Evolutionary conservation across 2,113 vertebrate genomes (phyloP), one percentile per base, ranked within the genome.

Genomic region (Synodontis membranacea): DNA sequence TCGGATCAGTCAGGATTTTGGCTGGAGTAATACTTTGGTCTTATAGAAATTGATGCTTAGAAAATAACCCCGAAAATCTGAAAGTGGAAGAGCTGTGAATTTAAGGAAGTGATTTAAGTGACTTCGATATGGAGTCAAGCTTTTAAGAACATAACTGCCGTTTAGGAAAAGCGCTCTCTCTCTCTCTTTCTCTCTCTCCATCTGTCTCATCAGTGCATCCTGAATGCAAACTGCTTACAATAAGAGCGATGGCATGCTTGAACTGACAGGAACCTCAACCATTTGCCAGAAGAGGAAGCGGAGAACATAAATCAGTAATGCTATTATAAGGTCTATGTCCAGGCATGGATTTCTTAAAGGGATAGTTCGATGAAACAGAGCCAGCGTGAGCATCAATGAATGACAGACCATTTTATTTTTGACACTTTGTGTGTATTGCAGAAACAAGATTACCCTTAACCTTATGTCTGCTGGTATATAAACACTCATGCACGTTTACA

Each of bases 161-260:
- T 66, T 78, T 62, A 76, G 72, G 28, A 62, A 48, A 34, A 37
- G 1, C 8, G 14, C 5, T 44, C 66, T 75, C 44, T 46, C 42
- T 72, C 21, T 44, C 17, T 72, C 39, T 75, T 25, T 68, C 42
- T 75, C 46, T 39, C 78, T 14, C 78, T 50, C 44, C 48, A 74
- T 70, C 34, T 54, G 46, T 42, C 82, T 75, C 58, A 58, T 50
- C 56, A 62, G 21, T 85, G 74, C 54, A 85, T 85, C 74, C 37
- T 74, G 46, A 74, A 37, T 17, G 12, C 84, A 82, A 75, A 78
- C 46, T 64, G 74, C 44, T 56, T 60, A 42, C 48, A 75, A 80
- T 46, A 70, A 84, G 83, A 88, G 68, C 80, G 66, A 88, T 74
- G 60, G 68, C 50, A 88, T 74, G 68, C 79, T 83, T 83, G 56